Conservation (phyloP, 1,140 invertebrate genomes). For the Marisa cornuarietis region DNA sequence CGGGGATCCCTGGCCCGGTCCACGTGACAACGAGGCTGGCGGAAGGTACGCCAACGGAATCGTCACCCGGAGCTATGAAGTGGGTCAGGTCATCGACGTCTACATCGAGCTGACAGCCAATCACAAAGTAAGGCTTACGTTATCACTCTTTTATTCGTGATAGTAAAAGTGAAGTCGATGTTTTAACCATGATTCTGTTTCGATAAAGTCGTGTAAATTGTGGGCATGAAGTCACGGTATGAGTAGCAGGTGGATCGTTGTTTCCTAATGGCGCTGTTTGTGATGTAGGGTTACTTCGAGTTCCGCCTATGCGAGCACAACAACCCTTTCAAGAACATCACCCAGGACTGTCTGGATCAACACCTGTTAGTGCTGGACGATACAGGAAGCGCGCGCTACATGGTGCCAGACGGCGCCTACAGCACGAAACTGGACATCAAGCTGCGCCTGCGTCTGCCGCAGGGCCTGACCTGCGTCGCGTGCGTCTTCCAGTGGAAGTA, state of each 20-base stretch:
- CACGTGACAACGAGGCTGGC: conserved; percentile 63
- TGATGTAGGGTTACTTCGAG: conserved; percentile 52
- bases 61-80: conserved; percentile 58
- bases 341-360: conserved; percentile 49
- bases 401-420: conserved; percentile 27
- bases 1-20: conserved; percentile 56
- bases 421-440: conserved; percentile 33
- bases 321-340: conserved; percentile 46
- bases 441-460: conserved; percentile 49
- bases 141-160: too few relatives aligned
- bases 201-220: too few relatives aligned
- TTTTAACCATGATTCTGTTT: too few relatives aligned
- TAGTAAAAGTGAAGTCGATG: too few relatives aligned
- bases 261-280: too few relatives aligned
- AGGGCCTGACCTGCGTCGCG: conserved; percentile 52
- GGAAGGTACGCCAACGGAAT: conserved; percentile 65
- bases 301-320: conserved; percentile 64
- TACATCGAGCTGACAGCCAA: conserved; percentile 54
- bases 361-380: conserved; percentile 39
- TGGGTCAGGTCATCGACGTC: conserved; percentile 48
- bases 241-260: too few relatives aligned
- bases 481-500: conserved; percentile 66
- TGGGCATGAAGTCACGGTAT: too few relatives aligned
- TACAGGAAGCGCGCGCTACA: conserved; percentile 31
- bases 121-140: conserved; percentile 34